Percentiles rank a stretch among this genome's conserved stretches.
These are phyloP conservation scores for Tridacna crocea DNA, from an alignment of 2,888 invertebrate species.

Conservation along the genomic window DNA sequence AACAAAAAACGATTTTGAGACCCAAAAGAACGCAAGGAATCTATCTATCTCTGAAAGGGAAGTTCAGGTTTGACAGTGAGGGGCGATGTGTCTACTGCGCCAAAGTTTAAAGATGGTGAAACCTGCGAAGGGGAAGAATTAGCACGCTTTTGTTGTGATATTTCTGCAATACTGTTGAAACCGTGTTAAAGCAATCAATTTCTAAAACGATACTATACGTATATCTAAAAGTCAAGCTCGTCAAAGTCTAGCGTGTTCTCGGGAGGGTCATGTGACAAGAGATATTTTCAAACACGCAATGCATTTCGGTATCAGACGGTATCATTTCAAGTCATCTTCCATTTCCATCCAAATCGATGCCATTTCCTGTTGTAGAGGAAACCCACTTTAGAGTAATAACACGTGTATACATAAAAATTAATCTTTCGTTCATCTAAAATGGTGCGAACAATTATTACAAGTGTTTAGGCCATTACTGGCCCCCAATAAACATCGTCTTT, in stretches of 20 bases:
- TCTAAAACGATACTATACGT: no score
- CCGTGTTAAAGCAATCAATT: no score
- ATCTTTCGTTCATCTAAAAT: slow-evolving; percentile 41
- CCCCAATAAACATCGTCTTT: slow-evolving; percentile 30
- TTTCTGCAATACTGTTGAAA: no score
- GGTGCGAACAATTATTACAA: slow-evolving; percentile 37
- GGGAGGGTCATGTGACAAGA: slow-evolving; percentile 1
- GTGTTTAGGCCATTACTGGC: slow-evolving; percentile 30
- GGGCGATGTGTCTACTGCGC: no score
- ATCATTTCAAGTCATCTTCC: slow-evolving; percentile 14
- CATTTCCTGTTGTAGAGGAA: slow-evolving; percentile 39
- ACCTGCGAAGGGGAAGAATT: no score
- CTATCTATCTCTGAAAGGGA: no score
- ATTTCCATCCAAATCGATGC: slow-evolving; percentile 39
- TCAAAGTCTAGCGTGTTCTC: not conserved
- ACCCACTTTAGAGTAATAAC: slow-evolving; percentile 47
- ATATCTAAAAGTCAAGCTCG: no score
- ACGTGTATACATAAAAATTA: slow-evolving; percentile 59
- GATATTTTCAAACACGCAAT: slow-evolving; percentile 22
- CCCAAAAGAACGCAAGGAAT: no score
- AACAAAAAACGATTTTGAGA: no score
- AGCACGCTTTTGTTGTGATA: no score
- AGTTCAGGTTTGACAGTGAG: no score
- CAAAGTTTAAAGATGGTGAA: no score
- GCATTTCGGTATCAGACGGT: not conserved